Percentiles rank a stretch among this genome's conserved stretches.
Evolutionary conservation across 2,888 invertebrate species (phyloP).

Genomic region (Muschampia staudingeri): DNA sequence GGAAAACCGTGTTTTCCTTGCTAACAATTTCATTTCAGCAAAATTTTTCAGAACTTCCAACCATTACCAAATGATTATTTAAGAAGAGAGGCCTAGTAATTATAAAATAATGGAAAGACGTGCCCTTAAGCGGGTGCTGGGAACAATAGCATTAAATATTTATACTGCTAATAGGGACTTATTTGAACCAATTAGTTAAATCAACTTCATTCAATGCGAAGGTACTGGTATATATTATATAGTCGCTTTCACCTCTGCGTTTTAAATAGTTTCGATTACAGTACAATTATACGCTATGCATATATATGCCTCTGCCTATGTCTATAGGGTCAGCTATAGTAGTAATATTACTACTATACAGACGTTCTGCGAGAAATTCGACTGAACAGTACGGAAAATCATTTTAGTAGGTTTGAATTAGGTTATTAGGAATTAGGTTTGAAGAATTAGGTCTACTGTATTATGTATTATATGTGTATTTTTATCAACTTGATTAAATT

Average conservation of each 20-base stretch:
- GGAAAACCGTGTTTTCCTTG: background rate
- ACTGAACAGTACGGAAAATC: too few species aligned
- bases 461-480: too few species aligned
- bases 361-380: too few species aligned
- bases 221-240: background rate
- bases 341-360: too few species aligned
- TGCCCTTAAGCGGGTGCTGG: conserved; percentile 71
- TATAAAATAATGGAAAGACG: conserved; percentile 73
- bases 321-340: too few species aligned
- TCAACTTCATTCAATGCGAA: conserved; percentile 68
- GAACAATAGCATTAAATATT: conserved; percentile 85
- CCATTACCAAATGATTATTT: conserved; percentile 40
- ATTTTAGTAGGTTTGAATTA: too few species aligned
- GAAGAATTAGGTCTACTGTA: too few species aligned
- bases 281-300: too few species aligned
- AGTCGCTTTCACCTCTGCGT: background rate
- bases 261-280: background rate
- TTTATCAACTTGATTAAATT: too few species aligned
- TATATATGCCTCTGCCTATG: too few species aligned
- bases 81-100: conserved; percentile 37
- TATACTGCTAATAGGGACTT: conserved; percentile 77
- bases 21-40: conserved; percentile 15
- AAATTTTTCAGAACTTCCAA: conserved; percentile 26
- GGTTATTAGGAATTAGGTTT: too few species aligned
- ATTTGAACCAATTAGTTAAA: conserved; percentile 81